A percentile compares a stretch with the other conserved stretches of the same genome.
Conservation (phyloP, 1,140 invertebrate genomes). For the Zaprionus taronus region DNA sequence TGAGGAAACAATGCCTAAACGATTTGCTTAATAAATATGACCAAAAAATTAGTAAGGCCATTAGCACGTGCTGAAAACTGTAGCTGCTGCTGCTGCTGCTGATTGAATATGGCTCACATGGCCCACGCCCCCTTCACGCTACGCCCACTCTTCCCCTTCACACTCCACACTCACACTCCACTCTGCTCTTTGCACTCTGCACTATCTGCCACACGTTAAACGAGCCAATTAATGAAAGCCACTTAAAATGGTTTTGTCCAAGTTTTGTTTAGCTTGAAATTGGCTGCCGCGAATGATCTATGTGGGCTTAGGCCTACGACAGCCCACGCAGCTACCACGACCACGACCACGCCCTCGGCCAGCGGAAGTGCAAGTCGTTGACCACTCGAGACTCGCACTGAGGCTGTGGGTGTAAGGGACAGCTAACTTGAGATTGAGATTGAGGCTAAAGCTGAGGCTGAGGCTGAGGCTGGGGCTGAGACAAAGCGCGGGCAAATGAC, state of each 20-base stretch:
- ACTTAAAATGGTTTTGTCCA: conserved; percentile 27
- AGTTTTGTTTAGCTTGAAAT: conserved; percentile 4
- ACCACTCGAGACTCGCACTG: background rate
- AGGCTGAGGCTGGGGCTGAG: background rate
- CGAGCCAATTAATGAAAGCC: conserved; percentile 19
- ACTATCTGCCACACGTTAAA: background rate
- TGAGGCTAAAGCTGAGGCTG: too few species aligned
- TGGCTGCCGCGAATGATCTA: background rate
- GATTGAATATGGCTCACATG: background rate
- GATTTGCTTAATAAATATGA: conserved; percentile 31
- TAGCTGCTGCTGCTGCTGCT: conserved; percentile 4
- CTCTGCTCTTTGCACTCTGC: background rate
- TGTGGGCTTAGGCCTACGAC: conserved; percentile 5
- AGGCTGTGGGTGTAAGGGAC: conserved; percentile 2
- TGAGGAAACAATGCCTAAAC: conserved; percentile 39
- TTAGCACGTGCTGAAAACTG: conserved; percentile 42
- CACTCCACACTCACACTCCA: conserved; percentile 2
- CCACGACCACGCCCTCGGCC: background rate
- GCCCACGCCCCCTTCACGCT: conserved; percentile 4
- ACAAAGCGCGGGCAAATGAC: background rate
- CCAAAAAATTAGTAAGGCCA: conserved; percentile 17
- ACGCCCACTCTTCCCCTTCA: background rate
- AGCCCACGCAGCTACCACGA: background rate
- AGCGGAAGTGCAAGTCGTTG: conserved; percentile 28
- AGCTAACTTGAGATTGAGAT: background rate